Evolutionary conservation across 2,888 invertebrate species (phyloP).

Genomic region (Eupithecia abbreviata): DNA sequence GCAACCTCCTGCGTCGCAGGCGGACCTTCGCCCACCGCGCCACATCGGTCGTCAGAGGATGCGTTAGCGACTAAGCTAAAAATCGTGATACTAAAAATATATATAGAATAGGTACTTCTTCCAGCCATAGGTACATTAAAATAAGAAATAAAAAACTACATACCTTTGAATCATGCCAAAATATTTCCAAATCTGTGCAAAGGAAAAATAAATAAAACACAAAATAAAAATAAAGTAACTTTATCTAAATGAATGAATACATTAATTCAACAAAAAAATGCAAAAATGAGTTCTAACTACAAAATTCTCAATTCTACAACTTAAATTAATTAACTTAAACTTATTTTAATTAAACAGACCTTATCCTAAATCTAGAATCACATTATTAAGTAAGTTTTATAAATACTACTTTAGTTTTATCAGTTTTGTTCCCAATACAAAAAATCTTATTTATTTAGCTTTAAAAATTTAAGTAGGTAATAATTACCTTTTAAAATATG

Average conservation of each 20-base stretch:
- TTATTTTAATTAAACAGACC: not conserved
- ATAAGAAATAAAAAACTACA: constrained; percentile 39
- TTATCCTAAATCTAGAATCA: not conserved
- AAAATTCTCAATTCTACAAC: not conserved
- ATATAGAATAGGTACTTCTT: not conserved
- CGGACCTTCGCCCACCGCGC: too few relatives aligned
- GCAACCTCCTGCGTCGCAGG: too few relatives aligned
- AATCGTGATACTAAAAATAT: not conserved
- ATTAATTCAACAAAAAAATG: constrained; percentile 30
- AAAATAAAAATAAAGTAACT: constrained; percentile 49
- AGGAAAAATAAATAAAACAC: constrained; percentile 44
- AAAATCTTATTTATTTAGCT: not conserved
- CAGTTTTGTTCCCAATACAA: not conserved
- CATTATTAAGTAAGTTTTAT: too few relatives aligned
- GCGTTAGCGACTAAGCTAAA: not conserved
- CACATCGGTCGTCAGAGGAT: too few relatives aligned
- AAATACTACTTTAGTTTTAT: not conserved
- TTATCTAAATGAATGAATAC: constrained; percentile 40
- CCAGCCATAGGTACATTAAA: not conserved
- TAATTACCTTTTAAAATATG: too few relatives aligned
- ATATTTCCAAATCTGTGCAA: constrained; percentile 43
- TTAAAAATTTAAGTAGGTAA: too few relatives aligned
- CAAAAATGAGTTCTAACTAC: constrained; percentile 14
- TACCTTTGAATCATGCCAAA: constrained; percentile 46
- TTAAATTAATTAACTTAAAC: not conserved